Evolutionary conservation across 2,113 vertebrate species (phyloP).

Genomic region (Capra hircus): DNA sequence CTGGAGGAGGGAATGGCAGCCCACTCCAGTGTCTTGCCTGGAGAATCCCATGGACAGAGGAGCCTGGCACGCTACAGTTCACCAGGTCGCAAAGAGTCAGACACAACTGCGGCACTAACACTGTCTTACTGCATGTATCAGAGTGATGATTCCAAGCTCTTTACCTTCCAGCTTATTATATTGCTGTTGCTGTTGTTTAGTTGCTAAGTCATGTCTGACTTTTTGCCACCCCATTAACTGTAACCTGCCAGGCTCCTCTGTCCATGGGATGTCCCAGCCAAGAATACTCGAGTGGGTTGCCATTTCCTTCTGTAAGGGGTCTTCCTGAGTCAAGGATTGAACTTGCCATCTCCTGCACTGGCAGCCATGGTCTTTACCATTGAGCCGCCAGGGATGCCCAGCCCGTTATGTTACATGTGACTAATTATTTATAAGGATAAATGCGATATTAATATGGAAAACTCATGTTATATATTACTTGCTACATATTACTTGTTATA

Average conservation of each 20-base stretch:
- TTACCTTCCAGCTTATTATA: not conserved
- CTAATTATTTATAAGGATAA: not conserved
- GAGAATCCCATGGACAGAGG: not conserved
- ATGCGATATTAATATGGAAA: not conserved
- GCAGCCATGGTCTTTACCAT: not conserved
- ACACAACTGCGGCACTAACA: not conserved
- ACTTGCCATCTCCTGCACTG: not conserved
- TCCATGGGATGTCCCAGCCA: not conserved
- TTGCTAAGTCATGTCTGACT: not conserved
- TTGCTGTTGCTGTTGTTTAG: not conserved
- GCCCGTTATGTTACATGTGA: not conserved
- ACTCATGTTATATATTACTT: not conserved
- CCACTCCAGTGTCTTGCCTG: not conserved
- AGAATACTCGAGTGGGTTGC: not conserved
- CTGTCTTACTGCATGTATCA: not conserved
- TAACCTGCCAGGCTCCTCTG: not conserved
- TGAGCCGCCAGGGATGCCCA: not conserved
- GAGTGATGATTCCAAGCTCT: not conserved
- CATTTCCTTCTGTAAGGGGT: not conserved
- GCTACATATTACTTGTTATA: too few species aligned
- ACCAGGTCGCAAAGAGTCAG: not conserved
- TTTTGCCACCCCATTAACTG: not conserved
- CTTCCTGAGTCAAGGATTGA: not conserved
- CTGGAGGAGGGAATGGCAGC: not conserved
- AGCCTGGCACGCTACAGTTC: accelerated